These are phyloP conservation scores for Oegoconia quadripuncta DNA, from an alignment of 2,888 invertebrate species.

Conservation along the genomic window DNA sequence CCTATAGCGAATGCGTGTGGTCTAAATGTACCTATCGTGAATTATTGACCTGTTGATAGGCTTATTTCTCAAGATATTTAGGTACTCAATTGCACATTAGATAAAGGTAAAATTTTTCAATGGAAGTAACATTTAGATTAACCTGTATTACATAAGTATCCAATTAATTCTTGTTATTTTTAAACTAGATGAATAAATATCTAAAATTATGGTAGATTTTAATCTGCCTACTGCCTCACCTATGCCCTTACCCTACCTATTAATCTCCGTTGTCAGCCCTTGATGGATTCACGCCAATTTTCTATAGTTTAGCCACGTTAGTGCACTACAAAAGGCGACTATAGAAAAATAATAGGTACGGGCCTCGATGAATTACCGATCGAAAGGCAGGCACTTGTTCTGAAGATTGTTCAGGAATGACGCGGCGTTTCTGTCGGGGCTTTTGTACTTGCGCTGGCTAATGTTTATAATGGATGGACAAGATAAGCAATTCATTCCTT, in stretches of 20 bases:
- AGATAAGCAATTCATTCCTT: constrained; percentile 17
- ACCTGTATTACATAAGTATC: too few relatives aligned
- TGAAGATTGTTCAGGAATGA: constrained; percentile 32
- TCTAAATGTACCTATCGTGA: too few relatives aligned
- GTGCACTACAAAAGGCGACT: neutral
- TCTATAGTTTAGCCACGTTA: neutral
- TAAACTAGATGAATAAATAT: too few relatives aligned
- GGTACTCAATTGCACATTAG: too few relatives aligned
- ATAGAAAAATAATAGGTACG: neutral
- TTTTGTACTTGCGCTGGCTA: constrained; percentile 10
- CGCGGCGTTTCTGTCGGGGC: constrained; percentile 22
- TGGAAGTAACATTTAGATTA: too few relatives aligned
- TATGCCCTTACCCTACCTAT: constrained; percentile 63
- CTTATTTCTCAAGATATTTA: too few relatives aligned
- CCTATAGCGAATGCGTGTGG: too few relatives aligned
- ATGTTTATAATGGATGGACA: constrained; percentile 17
- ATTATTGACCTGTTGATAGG: too few relatives aligned
- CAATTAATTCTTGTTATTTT: too few relatives aligned
- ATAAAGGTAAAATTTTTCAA: too few relatives aligned
- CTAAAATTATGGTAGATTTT: too few relatives aligned
- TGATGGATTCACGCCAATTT: neutral
- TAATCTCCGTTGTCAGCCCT: neutral
- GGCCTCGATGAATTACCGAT: constrained; percentile 26
- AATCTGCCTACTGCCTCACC: constrained; percentile 87
- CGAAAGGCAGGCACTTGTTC: constrained; percentile 31